Evolutionary conservation across 1,140 invertebrate genomes (phyloP), one percentile per base, ranked within the genome.

Genomic region (Palaemon carinicauda): DNA sequence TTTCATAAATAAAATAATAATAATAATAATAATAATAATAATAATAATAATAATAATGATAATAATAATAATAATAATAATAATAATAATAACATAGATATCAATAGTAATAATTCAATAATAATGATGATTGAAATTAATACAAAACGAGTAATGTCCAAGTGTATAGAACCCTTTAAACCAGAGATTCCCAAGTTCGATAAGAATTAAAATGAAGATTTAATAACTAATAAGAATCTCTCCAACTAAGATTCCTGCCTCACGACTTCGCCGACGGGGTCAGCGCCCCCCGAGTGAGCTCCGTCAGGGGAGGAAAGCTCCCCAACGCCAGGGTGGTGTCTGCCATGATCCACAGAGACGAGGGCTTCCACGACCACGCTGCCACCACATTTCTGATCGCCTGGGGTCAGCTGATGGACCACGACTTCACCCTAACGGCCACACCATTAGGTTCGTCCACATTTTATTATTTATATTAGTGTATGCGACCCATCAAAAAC

Each of bases 361-460:
- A 97, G 86, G 96, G 96, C 31, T 97, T 95, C 93, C 96, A 97
- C 90, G 96, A 97, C 91, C 96, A 97, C 91, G 96, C 96, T 24
- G 96, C 96, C 73, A 97, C 96, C 14, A 95, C 97, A 81, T 96
- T 97, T 95, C 94, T 97, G 69, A 96, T 97, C 87, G 96, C 96
- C 78, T 97, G 96, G 96, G 96, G 96, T 89, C 97, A 98, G 92
- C 97, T 97, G 91, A 96, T 97, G 94, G 97, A 97, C 91, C 96
- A 98, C 92, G 96, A 98, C 91, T 96, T 97, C 89, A 97, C 96
- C 1, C 93, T 98, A 15, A 97, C 96, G 71, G 96, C 94, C 50
- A 82, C 73, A 7, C 52, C 77, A 0, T 56, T 84, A 71, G 77
- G 77, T 85, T 7, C 7, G 24, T 60, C 19, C 0, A n/a, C 10